Evolutionary conservation across 2,797 vertebrate species (phyloP).

Genomic region (Peromyscus nudipes): DNA sequence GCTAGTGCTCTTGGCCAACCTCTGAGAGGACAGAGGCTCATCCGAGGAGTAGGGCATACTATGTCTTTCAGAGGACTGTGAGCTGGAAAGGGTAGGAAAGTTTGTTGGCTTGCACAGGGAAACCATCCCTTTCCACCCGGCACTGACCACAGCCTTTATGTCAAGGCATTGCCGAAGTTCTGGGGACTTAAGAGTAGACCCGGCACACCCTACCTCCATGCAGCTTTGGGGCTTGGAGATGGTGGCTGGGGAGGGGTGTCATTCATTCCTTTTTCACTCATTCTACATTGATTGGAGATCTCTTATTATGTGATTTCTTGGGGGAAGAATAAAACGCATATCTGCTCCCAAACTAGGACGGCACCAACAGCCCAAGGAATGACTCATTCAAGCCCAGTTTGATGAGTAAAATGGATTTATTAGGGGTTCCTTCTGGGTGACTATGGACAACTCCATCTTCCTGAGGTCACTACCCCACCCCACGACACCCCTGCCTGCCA

Average conservation of each 20-base stretch:
- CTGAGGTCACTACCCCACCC: neutral
- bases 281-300: conserved; percentile 13
- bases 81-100: neutral
- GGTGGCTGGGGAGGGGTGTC: neutral
- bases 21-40: neutral
- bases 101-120: neutral
- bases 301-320: neutral
- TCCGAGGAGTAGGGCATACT: neutral
- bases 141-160: neutral
- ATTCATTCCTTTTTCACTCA: neutral
- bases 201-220: neutral
- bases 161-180: no score
- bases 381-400: neutral
- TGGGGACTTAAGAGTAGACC: neutral
- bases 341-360: neutral
- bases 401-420: neutral
- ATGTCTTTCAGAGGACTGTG: neutral
- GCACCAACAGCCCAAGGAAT: neutral
- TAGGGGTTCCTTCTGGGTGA: neutral
- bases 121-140: accelerated
- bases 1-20: neutral
- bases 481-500: neutral
- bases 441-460: neutral
- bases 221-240: neutral
- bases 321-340: neutral